A percentile compares a stretch with the other conserved stretches of the same genome.
phyloP scores from a whole-genome alignment of 2,113 vertebrate genomes.

The Phasianus colchicus region DNA sequence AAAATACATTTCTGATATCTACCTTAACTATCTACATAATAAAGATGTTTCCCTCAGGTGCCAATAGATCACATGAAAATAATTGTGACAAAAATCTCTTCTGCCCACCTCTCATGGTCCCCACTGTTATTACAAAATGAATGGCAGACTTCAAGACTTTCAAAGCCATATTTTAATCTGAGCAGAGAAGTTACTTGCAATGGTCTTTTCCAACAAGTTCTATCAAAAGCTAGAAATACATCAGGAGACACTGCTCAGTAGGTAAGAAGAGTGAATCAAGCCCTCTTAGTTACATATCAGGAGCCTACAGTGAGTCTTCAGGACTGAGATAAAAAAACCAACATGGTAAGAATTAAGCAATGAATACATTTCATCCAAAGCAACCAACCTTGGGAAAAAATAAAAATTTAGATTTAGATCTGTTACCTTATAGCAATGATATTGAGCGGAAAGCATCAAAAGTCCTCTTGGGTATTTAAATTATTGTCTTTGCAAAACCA shows the following conservation, averaged over 20 bases:
- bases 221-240: neutral
- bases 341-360: neutral
- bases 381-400: neutral
- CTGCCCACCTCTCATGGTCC: neutral
- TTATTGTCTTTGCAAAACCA: neutral
- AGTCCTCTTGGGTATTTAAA: neutral
- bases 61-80: conserved; percentile 8
- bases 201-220: neutral
- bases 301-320: neutral
- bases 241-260: neutral
- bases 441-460: neutral
- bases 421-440: neutral
- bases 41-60: neutral
- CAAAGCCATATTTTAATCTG: neutral
- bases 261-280: neutral
- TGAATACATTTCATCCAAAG: neutral
- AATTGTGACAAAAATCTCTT: neutral
- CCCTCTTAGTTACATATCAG: neutral
- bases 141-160: neutral
- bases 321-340: neutral
- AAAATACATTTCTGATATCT: conserved; percentile 50
- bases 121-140: neutral
- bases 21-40: conserved; percentile 34
- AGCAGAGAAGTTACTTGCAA: neutral
- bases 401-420: neutral